Percentiles rank a stretch among this genome's conserved stretches.
phyloP scores from a whole-genome alignment of 2,888 invertebrate species.

The Exephanes ischioxanthus region DNA sequence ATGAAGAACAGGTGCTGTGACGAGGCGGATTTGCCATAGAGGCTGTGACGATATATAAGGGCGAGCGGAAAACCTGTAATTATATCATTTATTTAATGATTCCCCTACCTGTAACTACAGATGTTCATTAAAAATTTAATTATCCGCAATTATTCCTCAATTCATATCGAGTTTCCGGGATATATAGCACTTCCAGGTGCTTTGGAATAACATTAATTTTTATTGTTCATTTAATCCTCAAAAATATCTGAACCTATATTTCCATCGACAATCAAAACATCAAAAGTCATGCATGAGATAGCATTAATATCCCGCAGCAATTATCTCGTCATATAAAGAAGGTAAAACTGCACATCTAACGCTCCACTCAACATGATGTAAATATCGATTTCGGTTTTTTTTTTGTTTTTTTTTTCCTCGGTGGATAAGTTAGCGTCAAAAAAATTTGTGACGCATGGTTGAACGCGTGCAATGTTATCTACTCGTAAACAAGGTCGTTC shows the following conservation, averaged over 20 bases:
- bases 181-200: neutral
- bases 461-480: neutral
- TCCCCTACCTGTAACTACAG: slow-evolving; percentile 86
- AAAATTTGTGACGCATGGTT: neutral
- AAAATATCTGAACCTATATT: neutral
- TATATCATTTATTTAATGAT: slow-evolving; percentile 11
- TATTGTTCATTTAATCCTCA: neutral
- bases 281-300: neutral
- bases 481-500: slow-evolving; percentile 20
- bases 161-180: neutral
- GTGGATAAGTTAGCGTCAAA: neutral
- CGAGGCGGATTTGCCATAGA: slow-evolving; percentile 86
- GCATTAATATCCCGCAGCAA: neutral
- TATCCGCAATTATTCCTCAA: neutral
- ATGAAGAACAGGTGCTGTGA: slow-evolving; percentile 92
- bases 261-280: neutral
- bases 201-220: neutral
- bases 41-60: slow-evolving; percentile 87
- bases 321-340: neutral
- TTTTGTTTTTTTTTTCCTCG: neutral
- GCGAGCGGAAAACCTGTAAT: slow-evolving; percentile 91
- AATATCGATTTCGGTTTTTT: neutral
- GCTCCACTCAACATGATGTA: neutral
- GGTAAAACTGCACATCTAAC: neutral
- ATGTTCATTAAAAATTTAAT: slow-evolving; percentile 54